phyloP scores from a whole-genome alignment of 2,113 vertebrate species.

The Chaetorhynchus papuensis region DNA sequence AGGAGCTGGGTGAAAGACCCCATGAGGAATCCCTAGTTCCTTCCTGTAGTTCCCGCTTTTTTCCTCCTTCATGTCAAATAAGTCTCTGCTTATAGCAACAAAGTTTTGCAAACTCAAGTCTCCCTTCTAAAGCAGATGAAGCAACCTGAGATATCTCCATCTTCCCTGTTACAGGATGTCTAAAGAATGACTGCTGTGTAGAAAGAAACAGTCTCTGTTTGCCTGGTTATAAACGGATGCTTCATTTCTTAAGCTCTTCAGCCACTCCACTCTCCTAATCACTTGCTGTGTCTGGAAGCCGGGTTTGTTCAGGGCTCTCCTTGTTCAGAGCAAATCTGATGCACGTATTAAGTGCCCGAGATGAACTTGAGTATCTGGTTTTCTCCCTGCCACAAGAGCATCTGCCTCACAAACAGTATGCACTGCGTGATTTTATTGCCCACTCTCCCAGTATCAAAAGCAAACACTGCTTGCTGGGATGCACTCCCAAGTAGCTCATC shows the following conservation, averaged over 20 bases:
- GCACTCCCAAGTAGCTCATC: slow-evolving; percentile 18
- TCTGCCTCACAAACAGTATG: background rate
- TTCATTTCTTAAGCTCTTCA: background rate
- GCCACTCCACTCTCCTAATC: background rate
- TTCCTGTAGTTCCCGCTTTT: background rate
- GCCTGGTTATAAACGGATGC: background rate
- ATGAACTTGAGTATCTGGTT: background rate
- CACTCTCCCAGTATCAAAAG: background rate
- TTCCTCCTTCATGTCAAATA: background rate
- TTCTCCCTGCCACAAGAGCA: background rate
- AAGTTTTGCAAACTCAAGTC: background rate
- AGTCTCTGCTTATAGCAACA: background rate
- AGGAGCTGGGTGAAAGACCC: background rate
- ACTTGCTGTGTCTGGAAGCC: background rate
- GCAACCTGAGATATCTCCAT: background rate
- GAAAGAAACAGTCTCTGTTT: background rate
- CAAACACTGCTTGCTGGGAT: slow-evolving; percentile 4
- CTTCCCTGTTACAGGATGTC: background rate
- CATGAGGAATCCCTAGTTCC: background rate
- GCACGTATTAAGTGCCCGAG: background rate
- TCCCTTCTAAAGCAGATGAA: background rate
- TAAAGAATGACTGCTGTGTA: background rate
- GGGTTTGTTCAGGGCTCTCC: background rate
- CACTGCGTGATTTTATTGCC: background rate
- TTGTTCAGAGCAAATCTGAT: background rate